Percentiles rank a stretch among this genome's conserved stretches.
These are phyloP conservation scores for Drosophila chauvacae DNA, from an alignment of 1,140 invertebrate genomes.

Conservation along the genomic window DNA sequence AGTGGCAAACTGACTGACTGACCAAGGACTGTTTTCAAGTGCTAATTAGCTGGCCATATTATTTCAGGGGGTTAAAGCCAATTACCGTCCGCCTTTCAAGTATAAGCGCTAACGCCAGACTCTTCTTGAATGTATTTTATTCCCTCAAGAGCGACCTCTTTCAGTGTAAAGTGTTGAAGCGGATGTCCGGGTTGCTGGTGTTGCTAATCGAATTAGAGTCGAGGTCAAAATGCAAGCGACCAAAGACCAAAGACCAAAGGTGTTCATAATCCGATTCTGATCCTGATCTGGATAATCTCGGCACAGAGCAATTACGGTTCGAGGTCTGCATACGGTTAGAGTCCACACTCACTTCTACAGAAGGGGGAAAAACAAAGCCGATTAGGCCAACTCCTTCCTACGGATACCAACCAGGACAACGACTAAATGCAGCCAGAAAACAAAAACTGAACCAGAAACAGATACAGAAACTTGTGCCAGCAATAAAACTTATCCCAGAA, in stretches of 20 bases:
- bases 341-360: not conserved
- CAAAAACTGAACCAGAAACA: constrained; percentile 12
- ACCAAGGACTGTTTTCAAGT: not conserved
- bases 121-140: not conserved
- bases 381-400: constrained; percentile 25
- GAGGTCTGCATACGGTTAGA: not conserved
- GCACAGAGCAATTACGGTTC: constrained; percentile 25
- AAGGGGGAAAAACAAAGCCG: constrained; percentile 29
- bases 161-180: constrained; percentile 5
- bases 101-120: not conserved
- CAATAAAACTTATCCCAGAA: constrained; percentile 39
- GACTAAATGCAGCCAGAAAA: constrained; percentile 19
- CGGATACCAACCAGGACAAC: not conserved
- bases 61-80: not conserved
- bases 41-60: constrained; percentile 4
- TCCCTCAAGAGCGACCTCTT: not conserved
- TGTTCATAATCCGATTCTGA: constrained; percentile 37
- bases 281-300: constrained; percentile 44
- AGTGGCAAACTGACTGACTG: not conserved
- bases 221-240: constrained; percentile 8
- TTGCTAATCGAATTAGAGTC: constrained; percentile 12
- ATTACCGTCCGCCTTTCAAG: not conserved
- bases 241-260: constrained; percentile 27
- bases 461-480: constrained; percentile 22
- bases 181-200: not conserved